Evolutionary conservation across 2,888 invertebrate species (phyloP).

Genomic region (Parascotia fuliginaria): DNA sequence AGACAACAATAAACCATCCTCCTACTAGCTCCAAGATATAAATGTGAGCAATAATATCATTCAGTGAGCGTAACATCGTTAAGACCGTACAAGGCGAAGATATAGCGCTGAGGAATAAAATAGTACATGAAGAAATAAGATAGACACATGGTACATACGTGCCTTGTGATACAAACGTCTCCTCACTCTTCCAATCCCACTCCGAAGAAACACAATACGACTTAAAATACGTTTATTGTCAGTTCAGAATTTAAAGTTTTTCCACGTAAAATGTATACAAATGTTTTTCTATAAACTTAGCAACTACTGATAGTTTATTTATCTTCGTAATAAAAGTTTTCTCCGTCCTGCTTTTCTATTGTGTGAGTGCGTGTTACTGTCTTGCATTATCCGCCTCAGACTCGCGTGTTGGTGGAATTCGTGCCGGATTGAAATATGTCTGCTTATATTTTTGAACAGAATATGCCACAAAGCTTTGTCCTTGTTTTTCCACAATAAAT

Average conservation of each 20-base stretch:
- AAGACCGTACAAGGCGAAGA: conserved; percentile 53
- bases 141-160: conserved; percentile 71
- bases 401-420: conserved; percentile 82
- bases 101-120: conserved; percentile 59
- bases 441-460: conserved; percentile 83
- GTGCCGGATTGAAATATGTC: conserved; percentile 81
- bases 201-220: conserved; percentile 44
- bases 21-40: conserved; percentile 37
- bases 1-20: conserved; percentile 29
- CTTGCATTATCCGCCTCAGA: conserved; percentile 77
- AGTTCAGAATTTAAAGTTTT: conserved; percentile 57
- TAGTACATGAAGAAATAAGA: conserved; percentile 58
- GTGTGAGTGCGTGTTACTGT: conserved; percentile 62
- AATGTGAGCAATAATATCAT: conserved; percentile 59
- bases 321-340: conserved; percentile 63
- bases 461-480: conserved; percentile 84
- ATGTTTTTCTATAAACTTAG: conserved; percentile 42
- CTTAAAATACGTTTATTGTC: conserved; percentile 65
- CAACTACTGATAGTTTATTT: conserved; percentile 43
- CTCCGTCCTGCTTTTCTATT: conserved; percentile 56
- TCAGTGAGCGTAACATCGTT: conserved; percentile 56
- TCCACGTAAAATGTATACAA: conserved; percentile 46
- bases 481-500: conserved; percentile 85
- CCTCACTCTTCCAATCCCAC: conserved; percentile 40
- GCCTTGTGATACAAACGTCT: conserved; percentile 50